Conservation (phyloP, 2,888 invertebrate species). For the Gerris lacustris region DNA sequence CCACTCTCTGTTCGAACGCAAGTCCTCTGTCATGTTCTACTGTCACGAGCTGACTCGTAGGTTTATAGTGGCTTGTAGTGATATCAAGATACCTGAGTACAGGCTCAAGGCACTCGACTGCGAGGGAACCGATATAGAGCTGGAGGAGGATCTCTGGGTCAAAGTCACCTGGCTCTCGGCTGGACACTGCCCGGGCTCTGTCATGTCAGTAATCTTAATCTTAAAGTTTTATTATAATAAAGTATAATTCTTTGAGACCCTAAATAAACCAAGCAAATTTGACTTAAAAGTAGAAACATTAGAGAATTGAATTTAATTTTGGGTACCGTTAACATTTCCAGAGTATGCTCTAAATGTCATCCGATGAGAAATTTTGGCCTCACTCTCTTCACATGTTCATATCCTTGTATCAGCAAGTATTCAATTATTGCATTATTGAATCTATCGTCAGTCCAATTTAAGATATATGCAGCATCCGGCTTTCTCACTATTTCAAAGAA, state of each 20-base stretch:
- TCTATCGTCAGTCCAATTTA: too few species aligned
- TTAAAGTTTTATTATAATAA: background rate
- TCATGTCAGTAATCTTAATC: constrained; percentile 3
- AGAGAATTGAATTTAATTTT: too few species aligned
- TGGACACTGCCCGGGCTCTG: constrained; percentile 12
- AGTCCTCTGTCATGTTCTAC: background rate
- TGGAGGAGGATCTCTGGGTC: background rate
- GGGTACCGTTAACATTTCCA: too few species aligned
- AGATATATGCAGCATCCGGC: too few species aligned
- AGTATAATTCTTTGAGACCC: too few species aligned
- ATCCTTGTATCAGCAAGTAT: too few species aligned
- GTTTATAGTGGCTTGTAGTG: background rate
- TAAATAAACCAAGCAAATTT: too few species aligned
- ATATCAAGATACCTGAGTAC: background rate
- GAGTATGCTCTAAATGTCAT: too few species aligned
- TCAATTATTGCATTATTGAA: too few species aligned
- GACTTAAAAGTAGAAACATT: background rate
- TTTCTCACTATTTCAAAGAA: too few species aligned
- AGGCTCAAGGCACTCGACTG: background rate
- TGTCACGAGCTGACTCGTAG: background rate
- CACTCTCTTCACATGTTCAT: too few species aligned
- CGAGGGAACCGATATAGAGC: constrained; percentile 44
- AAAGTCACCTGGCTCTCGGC: constrained; percentile 5
- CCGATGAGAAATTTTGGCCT: too few species aligned
- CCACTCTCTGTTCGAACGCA: background rate